Evolutionary conservation across 2,888 invertebrate genomes (phyloP), one percentile per base, ranked within the genome.

Genomic region (Macrosiphum euphorbiae): DNA sequence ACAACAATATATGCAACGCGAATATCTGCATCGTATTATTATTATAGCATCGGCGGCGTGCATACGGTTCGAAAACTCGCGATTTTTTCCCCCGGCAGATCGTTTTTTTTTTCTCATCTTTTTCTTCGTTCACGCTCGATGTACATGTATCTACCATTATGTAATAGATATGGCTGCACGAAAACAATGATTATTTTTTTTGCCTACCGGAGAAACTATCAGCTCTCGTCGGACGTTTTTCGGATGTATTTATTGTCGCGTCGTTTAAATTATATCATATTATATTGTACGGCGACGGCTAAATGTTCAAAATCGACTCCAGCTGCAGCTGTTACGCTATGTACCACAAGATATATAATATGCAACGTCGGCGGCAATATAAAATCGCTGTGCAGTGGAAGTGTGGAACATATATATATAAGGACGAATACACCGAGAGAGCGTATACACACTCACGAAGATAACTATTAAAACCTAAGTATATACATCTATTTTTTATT

Each of bases 401-500:
- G 11, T 47, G 50, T 26, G 5, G 78, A 35, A 78, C 13, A 35
- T 28, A 44, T 44, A 24, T 35, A 67, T 67, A 78, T 20, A 78
- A 78, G 35, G 78, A 78, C 8, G 13, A 35, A 78, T 35, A 20
- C 35, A 78, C 20, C 26, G 78, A 20, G 20, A 78, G 78, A 35
- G 78, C 44, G 44, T 35, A 58, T 20, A 78, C 13, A 78, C 13
- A n/a, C 78, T 78, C 20, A 20, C 20, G 78, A 78, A 35, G 35
- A 78, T 35, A 78, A 58, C 50, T 44, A 89, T 78, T 78, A 78
- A 78, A 78, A 35, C 35, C 20, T 44, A 89, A 58, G 89, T 61
- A 41, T 61, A 58, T 47, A 58, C 41, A 47, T 47, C 28, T 47
- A 86, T 44, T 58, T 89, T 89, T 89, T 89, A 44, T 89, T 89